Evolutionary conservation across 2,888 invertebrate genomes (phyloP), one percentile per base, ranked within the genome.

Genomic region (Arge pagana): DNA sequence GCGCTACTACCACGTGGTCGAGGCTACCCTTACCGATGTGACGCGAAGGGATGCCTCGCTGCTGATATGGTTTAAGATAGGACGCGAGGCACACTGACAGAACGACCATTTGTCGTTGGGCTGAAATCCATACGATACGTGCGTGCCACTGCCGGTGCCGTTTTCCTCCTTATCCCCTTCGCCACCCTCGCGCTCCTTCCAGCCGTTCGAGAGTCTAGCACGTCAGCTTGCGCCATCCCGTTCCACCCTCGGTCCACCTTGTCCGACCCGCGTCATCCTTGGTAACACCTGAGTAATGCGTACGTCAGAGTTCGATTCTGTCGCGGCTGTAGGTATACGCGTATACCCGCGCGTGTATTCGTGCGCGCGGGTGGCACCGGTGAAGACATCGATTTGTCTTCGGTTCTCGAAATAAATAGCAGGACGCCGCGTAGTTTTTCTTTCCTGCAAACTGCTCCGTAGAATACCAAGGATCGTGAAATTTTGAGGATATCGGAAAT

Each of bases 121-220:
- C 33, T 45, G 45, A 45, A 45, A 45, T 31, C 45, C 45, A 45
- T 45, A 45, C 45, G 45, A 45, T 45, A 45, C 45, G 45, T 45
- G 45, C 45, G 8, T 43, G 43, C 33, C 21, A 33, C 31, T 35
- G 33, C 13, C 7, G 28, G 45, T 45, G 31, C 45, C 45, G 45
- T 33, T 45, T 45, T 45, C 45, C 31, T 45, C 24, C 42, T 26
- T 26, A 16, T 37, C 37, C 26, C 16, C 40, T 40, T 10, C 16
- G 13, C 15, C 28, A 26, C n/a, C 28, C 10, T 26, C 4, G 28
- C 28, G 2, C n/a, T 8, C 28, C 28, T 2, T 26, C 10, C 28
- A 26, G 28, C 28, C 26, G 6, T 26, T 10, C 4, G n/a, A 26
- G 28, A n/a, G 8, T 10, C n/a, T 10, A 26, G 28, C n/a, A n/a